Base-by-base conservation (phyloP, 2,113 vertebrate genomes). In the Genyomyrus donnyi region DNA sequence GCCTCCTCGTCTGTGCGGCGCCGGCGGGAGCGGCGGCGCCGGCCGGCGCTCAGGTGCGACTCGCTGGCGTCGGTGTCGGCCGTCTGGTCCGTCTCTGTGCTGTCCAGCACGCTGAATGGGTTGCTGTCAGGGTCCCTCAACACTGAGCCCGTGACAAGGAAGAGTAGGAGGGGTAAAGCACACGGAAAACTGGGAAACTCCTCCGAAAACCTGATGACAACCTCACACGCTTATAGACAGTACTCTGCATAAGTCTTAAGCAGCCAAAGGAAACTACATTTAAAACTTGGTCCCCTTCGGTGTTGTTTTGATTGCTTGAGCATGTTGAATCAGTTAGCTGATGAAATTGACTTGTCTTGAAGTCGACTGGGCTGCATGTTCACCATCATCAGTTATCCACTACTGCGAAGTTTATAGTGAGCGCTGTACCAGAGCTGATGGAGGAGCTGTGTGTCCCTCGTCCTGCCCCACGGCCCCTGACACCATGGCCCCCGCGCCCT, bases 61-160 rank as follows among this genome's bases (percentile, higher is more conserved):
- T 99, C 98, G 17, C 98, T 99, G 56, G 97, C 97, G 17, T 99
- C 98, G 0, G 98, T 99, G 90, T 99, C 98, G 39, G 97, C 98
- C 0, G 97, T 98, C 96, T 98, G 98, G 94, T 99, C 98, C 0
- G 98, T 98, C 95, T 99, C 98, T 0, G 98, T 98, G 95, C 98
- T 99, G 88, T 99, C 98, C 90, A 97, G 91, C 92, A 96, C 93
- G 92, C 97, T 98, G 93, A 97, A 99, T 0, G 97, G 96, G 94
- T 97, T 97, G 91, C 97, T 97, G 92, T 99, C 98, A 0, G 97
- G 96, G 92, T 98, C 97, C 91, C 96, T 97, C 15, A 97, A 97
- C 93, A 97, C 97, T 97, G 66, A 89, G 91, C 9, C 50, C 19
- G n/a, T 13, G 46, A 10, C 1, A 7, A 53, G n/a, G 8, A 21